Evolutionary conservation across 2,797 vertebrate species (phyloP).

Genomic region (Anniella stebbinsi): DNA sequence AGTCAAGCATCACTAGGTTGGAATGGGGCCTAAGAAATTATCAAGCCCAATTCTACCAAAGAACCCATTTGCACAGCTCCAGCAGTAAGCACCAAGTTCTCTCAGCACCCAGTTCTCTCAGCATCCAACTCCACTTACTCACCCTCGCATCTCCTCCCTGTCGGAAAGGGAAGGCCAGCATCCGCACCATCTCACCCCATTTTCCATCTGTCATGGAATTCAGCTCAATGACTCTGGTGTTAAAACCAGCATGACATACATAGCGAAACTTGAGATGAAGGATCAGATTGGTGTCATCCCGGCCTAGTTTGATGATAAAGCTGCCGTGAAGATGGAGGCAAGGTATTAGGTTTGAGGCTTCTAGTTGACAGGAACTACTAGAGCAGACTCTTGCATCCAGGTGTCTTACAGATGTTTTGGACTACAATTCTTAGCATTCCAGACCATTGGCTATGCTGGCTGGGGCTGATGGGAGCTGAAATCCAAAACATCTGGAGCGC

Average conservation of each 20-base stretch:
- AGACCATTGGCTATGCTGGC: too few species aligned
- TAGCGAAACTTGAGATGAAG: constrained; percentile 84
- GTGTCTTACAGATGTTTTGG: too few species aligned
- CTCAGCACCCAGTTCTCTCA: too few species aligned
- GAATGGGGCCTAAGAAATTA: too few species aligned
- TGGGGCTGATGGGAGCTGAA: too few species aligned
- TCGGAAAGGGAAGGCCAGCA: constrained; percentile 78
- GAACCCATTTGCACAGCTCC: too few species aligned
- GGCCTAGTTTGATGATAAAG: constrained; percentile 79
- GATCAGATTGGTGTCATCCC: constrained; percentile 71
- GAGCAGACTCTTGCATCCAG: neutral
- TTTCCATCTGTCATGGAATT: constrained; percentile 73
- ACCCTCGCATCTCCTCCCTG: constrained; percentile 73
- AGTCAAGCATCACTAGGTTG: too few species aligned
- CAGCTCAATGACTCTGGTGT: constrained; percentile 70
- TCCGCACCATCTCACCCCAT: constrained; percentile 77
- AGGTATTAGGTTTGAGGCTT: neutral
- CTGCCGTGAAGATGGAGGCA: constrained; percentile 42
- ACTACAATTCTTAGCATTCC: too few species aligned
- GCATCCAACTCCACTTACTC: constrained; percentile 17
- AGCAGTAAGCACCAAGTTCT: too few species aligned
- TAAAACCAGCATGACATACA: constrained; percentile 66
- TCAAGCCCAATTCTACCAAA: too few species aligned
- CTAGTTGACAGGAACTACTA: neutral
- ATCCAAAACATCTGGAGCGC: too few species aligned